phyloP scores from a whole-genome alignment of 2,888 invertebrate species.

The Arenicola marina region DNA sequence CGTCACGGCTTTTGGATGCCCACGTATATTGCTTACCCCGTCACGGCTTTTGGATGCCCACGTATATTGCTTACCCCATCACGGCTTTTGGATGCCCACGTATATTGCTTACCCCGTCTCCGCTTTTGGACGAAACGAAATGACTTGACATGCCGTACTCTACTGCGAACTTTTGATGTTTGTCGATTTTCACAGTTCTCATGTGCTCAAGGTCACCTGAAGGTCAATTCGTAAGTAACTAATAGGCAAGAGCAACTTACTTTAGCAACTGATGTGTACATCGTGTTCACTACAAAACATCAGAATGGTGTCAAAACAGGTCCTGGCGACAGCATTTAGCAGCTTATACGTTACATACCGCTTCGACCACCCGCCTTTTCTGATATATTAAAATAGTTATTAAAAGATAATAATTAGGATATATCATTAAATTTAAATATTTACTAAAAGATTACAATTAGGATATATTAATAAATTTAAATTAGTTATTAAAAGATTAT shows the following conservation, averaged over 20 bases:
- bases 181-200: conserved; percentile 63
- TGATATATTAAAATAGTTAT: not conserved
- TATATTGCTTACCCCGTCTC: conserved; percentile 62
- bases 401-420: not conserved
- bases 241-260: conserved; percentile 15
- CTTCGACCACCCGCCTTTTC: too few relatives aligned
- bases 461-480: not conserved
- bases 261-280: not conserved
- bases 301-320: too few relatives aligned
- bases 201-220: conserved; percentile 65
- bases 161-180: conserved; percentile 63
- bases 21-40: too few relatives aligned
- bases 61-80: too few relatives aligned
- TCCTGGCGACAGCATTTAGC: too few relatives aligned
- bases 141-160: conserved; percentile 62
- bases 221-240: too few relatives aligned
- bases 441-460: not conserved
- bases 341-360: too few relatives aligned
- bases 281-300: too few relatives aligned
- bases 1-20: too few relatives aligned
- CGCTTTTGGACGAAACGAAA: conserved; percentile 66
- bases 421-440: not conserved
- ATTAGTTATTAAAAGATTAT: too few relatives aligned
- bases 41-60: too few relatives aligned
- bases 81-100: not conserved